These are phyloP conservation scores for Poeciliopsis occidentalis DNA, from an alignment of 2,113 vertebrate species.

Conservation along the genomic window DNA sequence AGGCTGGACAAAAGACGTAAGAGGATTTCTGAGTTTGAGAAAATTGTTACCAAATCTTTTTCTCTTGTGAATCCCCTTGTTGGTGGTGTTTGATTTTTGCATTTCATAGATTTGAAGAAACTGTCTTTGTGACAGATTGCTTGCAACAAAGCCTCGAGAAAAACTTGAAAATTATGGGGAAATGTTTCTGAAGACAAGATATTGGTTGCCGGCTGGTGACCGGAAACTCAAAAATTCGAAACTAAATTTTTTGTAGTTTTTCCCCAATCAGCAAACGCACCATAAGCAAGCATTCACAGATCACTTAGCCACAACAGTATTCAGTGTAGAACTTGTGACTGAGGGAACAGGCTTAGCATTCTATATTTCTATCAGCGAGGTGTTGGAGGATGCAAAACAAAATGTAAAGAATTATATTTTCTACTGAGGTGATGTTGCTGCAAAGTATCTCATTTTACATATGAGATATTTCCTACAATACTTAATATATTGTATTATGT, in stretches of 20 bases:
- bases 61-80: background rate
- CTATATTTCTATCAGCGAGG: too few species aligned
- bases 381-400: too few species aligned
- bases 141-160: too few species aligned
- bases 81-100: too few species aligned
- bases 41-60: too few species aligned
- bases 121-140: too few species aligned
- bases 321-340: background rate
- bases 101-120: background rate
- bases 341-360: background rate
- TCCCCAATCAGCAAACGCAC: background rate
- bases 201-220: too few species aligned
- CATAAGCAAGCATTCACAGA: background rate
- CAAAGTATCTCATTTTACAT: slow-evolving; percentile 36
- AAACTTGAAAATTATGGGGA: too few species aligned
- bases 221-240: background rate
- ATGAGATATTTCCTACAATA: slow-evolving; percentile 59
- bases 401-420: background rate
- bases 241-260: background rate
- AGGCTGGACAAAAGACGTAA: too few species aligned
- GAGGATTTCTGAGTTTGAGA: too few species aligned
- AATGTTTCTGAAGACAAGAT: too few species aligned
- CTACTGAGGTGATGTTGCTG: background rate
- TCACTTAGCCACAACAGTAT: background rate
- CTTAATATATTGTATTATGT: too few species aligned